phyloP scores from a whole-genome alignment of 2,113 vertebrate genomes.

The Ibidorhyncha struthersii region DNA sequence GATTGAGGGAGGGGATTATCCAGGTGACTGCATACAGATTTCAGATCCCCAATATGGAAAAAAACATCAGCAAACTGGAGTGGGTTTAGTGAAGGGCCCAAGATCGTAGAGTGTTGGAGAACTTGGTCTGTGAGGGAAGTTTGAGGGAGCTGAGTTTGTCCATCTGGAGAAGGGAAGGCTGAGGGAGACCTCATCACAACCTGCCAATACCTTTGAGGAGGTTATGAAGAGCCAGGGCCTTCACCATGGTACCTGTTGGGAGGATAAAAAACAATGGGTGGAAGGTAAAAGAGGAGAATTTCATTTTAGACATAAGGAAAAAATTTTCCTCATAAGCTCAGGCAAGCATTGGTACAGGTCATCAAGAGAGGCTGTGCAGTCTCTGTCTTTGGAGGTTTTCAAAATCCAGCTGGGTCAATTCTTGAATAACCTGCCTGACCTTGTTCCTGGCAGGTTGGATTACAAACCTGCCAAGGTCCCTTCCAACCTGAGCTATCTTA shows the following conservation, averaged over 20 bases:
- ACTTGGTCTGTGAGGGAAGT: background rate
- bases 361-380: background rate
- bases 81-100: background rate
- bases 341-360: background rate
- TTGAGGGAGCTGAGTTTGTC: background rate
- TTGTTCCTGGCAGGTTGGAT: background rate
- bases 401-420: background rate
- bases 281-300: background rate
- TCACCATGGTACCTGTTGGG: background rate
- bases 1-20: background rate
- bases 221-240: background rate
- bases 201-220: background rate
- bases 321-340: background rate
- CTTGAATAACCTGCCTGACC: background rate
- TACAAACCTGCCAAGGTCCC: background rate
- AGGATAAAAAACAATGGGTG: background rate
- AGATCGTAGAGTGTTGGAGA: background rate
- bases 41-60: background rate
- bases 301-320: background rate
- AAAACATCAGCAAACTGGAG: background rate
- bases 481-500: background rate
- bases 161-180: background rate
- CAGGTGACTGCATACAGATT: background rate
- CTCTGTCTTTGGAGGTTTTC: background rate
- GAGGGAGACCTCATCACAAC: background rate